Evolutionary conservation across 2,888 invertebrate genomes (phyloP), one percentile per base, ranked within the genome.

Genomic region (Cremastinae sp.): DNA sequence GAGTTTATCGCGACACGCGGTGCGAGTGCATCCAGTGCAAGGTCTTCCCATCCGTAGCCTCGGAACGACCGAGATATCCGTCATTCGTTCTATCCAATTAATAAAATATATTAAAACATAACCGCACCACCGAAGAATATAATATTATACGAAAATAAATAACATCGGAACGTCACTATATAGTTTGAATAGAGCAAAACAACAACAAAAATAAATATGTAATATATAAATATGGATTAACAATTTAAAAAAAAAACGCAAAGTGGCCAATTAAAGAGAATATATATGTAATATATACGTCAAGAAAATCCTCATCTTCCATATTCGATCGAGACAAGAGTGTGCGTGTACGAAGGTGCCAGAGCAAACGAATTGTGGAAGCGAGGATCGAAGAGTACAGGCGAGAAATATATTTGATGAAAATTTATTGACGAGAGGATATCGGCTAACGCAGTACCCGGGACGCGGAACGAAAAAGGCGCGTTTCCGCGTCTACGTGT

Each of bases 211-310:
- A 7, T 5, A 34, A 14, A 7, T 9, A 9, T 5, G n/a, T 22
- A n/a, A 59, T 20, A 43, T 16, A 38, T 36, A 18, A 4, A 0
- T 4, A 16, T 47, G 16, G 10, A 20, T 16, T 1, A 1, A 58
- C 8, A 18, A 28, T 28, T 10, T 22, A 3, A 14, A 49, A 1
- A 41, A 41, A 22, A 68, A 59, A 62, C 28, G 34, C 45, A 75
- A 70, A 71, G 75, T 75, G 75, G 75, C 75, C 75, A 74, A 74
- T 65, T 70, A 59, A n/a, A n/a, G n/a, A n/a, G n/a, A n/a, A n/a
- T n/a, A n/a, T 64, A 12, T 36, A 70, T 45, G 28, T 65, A 56
- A 62, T 54, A 41, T 62, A 58, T n/a, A n/a, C n/a, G n/a, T n/a
- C 28, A 18, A 70, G 34, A 43, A 68, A 59, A 12, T 66, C 38